Percentiles rank a stretch among this genome's conserved stretches.
phyloP scores from a whole-genome alignment of 2,113 vertebrate species.

The Gymnogyps californianus region DNA sequence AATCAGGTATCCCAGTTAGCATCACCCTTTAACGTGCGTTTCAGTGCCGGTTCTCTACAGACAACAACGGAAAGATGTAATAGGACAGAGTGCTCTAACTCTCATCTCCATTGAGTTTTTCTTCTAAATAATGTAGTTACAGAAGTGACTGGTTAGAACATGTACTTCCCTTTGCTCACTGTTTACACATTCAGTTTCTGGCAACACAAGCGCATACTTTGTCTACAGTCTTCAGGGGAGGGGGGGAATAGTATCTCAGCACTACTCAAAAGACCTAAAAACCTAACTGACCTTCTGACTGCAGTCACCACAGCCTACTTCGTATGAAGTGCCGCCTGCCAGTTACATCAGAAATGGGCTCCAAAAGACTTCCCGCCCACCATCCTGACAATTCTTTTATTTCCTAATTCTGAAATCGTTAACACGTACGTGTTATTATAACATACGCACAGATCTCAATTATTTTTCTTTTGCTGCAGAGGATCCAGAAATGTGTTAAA shows the following conservation, averaged over 20 bases:
- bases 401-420: background rate
- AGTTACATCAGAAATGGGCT: background rate
- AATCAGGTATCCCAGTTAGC: background rate
- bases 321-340: background rate
- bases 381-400: background rate
- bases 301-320: background rate
- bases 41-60: background rate
- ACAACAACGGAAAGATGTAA: background rate
- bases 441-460: background rate
- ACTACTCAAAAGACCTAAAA: background rate
- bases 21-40: rapidly evolving
- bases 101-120: background rate
- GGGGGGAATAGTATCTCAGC: background rate
- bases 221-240: rapidly evolving
- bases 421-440: rapidly evolving
- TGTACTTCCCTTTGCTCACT: background rate
- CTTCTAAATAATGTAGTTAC: background rate
- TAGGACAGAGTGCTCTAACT: background rate
- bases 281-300: background rate
- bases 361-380: background rate
- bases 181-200: background rate
- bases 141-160: background rate
- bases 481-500: background rate
- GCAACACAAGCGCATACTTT: background rate
- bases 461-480: background rate